Conservation (phyloP, 2,797 vertebrate species). For the Falco biarmicus region DNA sequence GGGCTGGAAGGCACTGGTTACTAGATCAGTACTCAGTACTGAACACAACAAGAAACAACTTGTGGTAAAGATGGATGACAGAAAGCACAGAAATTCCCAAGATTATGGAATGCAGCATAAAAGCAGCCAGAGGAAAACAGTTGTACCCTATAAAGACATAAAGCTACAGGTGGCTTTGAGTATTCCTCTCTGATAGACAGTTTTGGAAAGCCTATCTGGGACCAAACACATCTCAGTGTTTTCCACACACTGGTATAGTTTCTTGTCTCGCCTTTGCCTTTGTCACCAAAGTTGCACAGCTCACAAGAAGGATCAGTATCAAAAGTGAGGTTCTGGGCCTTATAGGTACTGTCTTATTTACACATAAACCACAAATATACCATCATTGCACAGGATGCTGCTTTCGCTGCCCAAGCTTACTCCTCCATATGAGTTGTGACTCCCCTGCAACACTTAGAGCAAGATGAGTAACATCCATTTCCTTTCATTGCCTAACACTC, state of each 20-base stretch:
- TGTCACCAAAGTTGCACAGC: neutral
- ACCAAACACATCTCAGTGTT: neutral
- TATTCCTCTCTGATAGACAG: neutral
- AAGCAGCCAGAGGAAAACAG: neutral
- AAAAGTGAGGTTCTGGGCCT: neutral
- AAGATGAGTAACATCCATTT: neutral
- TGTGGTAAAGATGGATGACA: neutral
- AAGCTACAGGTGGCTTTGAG: neutral
- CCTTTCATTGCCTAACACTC: neutral
- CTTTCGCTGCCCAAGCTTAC: neutral
- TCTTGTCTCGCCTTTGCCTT: neutral
- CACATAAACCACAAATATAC: neutral
- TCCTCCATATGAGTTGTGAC: neutral
- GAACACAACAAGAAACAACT: neutral
- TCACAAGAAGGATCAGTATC: neutral
- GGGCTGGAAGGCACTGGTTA: neutral
- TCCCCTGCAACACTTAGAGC: neutral
- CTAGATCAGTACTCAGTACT: neutral
- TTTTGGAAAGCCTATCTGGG: neutral
- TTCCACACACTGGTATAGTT: accelerated
- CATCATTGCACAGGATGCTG: neutral
- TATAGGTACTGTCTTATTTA: neutral
- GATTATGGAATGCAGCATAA: neutral
- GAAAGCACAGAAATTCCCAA: neutral
- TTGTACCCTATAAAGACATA: neutral